phyloP scores from a whole-genome alignment of 1,140 invertebrate genomes.

The honey bee (Apis mellifera) region Amel_HAv3.1 CM009934.2:2636001-2636500 shows the following conservation, averaged over 20 bases:
- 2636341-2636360: not conserved
- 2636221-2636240: not conserved
- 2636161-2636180: too few species aligned
- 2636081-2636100: conserved; percentile 1
- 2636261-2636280: not conserved
- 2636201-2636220: not conserved
- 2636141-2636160: not conserved
- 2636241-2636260: not conserved
- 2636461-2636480: conserved; percentile 17
- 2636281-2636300: not conserved
- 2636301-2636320: not conserved
- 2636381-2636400: conserved; percentile 8
- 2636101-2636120: conserved; percentile 10
- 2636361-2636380: conserved; percentile 4
- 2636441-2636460: conserved; percentile 32
- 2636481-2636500: not conserved
- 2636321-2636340: not conserved
- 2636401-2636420: not conserved
- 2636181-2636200: not conserved
- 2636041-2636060: not conserved
- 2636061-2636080: not conserved
- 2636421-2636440: not conserved
- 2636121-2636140: not conserved
- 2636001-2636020: not conserved
- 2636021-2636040: not conserved